These are phyloP conservation scores for Atrichornis clamosus DNA, from an alignment of 2,113 vertebrate species.

Conservation along the genomic window DNA sequence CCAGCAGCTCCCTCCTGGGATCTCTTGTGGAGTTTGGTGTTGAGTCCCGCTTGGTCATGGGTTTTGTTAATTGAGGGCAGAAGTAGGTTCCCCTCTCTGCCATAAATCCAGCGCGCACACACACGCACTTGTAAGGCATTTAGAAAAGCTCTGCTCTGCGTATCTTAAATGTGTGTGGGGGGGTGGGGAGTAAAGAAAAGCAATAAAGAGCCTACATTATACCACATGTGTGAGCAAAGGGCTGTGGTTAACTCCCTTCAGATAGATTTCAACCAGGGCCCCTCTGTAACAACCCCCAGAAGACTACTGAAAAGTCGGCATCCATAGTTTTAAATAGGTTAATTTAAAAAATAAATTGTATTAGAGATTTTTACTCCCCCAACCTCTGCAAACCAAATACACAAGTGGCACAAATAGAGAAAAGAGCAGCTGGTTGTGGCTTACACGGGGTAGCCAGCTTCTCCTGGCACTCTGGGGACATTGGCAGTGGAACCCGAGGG, in stretches of 20 bases:
- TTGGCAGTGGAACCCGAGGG: neutral
- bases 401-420: neutral
- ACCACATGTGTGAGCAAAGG: conserved; percentile 52
- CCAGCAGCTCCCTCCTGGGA: neutral
- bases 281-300: conserved; percentile 53
- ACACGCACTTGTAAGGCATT: conserved; percentile 32
- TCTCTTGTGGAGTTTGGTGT: neutral
- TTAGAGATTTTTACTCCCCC: conserved; percentile 14
- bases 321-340: conserved; percentile 53
- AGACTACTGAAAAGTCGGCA: conserved; percentile 55
- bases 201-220: conserved; percentile 59
- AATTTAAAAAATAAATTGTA: conserved; percentile 58
- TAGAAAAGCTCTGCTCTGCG: neutral
- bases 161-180: neutral
- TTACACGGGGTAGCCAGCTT: neutral
- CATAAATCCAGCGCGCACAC: neutral
- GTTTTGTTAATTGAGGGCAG: conserved; percentile 33
- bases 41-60: neutral
- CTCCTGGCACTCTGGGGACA: neutral
- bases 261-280: conserved; percentile 62
- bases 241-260: conserved; percentile 64
- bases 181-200: conserved; percentile 35
- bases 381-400: neutral
- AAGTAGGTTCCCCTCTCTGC: conserved; percentile 13
- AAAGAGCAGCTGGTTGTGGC: neutral